Percentiles rank a stretch among this genome's conserved stretches.
These are phyloP conservation scores for Trematocara macrostoma DNA, from an alignment of 2,113 vertebrate species.

Conservation along the genomic window DNA sequence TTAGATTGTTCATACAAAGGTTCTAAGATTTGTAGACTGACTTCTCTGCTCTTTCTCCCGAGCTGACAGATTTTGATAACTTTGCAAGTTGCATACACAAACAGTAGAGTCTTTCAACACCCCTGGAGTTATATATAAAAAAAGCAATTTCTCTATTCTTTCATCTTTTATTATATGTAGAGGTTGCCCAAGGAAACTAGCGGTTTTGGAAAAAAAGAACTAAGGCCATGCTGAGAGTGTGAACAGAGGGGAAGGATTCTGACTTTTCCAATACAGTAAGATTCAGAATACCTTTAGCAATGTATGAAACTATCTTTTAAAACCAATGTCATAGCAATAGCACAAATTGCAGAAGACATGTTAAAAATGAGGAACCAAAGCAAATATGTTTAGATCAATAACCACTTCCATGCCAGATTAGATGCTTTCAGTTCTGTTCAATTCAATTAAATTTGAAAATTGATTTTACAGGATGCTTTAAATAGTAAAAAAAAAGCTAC, in stretches of 20 bases:
- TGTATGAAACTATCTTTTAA: not conserved
- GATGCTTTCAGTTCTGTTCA: not conserved
- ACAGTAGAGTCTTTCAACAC: not conserved
- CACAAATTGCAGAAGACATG: not conserved
- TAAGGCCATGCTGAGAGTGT: not conserved
- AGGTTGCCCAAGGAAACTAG: constrained; percentile 14
- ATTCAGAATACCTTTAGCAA: not conserved
- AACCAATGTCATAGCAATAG: constrained; percentile 39
- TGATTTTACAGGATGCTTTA: not conserved
- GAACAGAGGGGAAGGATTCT: not conserved
- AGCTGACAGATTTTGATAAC: not conserved
- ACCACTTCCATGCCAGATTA: not conserved
- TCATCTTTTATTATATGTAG: constrained; percentile 8
- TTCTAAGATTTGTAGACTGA: not conserved
- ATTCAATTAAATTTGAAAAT: not conserved
- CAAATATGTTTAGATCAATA: not conserved
- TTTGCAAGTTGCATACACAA: not conserved
- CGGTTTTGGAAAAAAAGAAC: not conserved
- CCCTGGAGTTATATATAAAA: not conserved
- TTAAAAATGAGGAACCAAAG: not conserved
- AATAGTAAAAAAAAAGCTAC: not conserved
- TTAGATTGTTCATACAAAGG: not conserved
- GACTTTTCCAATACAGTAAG: not conserved
- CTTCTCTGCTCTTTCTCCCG: not conserved
- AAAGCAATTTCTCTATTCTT: not conserved